Evolutionary conservation across 2,888 invertebrate species (phyloP).

Genomic region (Stomorhina lunata): DNA sequence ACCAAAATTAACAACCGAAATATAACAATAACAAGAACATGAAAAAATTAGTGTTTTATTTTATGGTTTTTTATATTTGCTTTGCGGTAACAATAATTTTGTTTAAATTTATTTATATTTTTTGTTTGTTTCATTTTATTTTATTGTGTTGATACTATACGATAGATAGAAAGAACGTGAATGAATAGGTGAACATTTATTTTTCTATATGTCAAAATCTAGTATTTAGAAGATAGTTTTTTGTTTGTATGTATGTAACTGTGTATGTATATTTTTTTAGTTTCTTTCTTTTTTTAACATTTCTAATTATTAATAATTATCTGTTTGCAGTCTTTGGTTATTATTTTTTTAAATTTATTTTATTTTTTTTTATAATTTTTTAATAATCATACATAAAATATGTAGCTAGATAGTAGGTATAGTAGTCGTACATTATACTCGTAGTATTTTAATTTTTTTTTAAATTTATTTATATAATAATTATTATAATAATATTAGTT

Average conservation of each 20-base stretch:
- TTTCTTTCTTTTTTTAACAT: constrained; percentile 74
- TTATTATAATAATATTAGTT: constrained; percentile 40
- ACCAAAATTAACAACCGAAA: constrained; percentile 29
- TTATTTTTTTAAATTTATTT: constrained; percentile 73
- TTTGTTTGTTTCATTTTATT: constrained; percentile 5
- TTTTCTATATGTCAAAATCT: neutral
- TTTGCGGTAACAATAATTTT: constrained; percentile 11
- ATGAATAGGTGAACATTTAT: neutral
- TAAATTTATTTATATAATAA: constrained; percentile 16
- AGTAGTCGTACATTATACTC: constrained; percentile 47
- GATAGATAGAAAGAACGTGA: constrained; percentile 7
- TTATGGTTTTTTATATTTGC: constrained; percentile 11
- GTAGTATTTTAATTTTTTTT: constrained; percentile 27
- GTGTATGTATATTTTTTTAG: constrained; percentile 55
- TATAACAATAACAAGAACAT: constrained; percentile 32
- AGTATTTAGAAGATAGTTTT: constrained; percentile 67
- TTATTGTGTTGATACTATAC: neutral
- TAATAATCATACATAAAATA: constrained; percentile 64
- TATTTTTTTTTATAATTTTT: constrained; percentile 60
- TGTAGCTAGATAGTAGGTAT: constrained; percentile 57
- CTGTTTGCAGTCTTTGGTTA: constrained; percentile 81
- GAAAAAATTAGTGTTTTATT: neutral
- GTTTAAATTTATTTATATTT: neutral
- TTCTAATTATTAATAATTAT: constrained; percentile 81
- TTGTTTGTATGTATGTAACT: constrained; percentile 52